Base-by-base conservation (phyloP, 2,797 vertebrate species). In the Poeciliopsis infans region DNA sequence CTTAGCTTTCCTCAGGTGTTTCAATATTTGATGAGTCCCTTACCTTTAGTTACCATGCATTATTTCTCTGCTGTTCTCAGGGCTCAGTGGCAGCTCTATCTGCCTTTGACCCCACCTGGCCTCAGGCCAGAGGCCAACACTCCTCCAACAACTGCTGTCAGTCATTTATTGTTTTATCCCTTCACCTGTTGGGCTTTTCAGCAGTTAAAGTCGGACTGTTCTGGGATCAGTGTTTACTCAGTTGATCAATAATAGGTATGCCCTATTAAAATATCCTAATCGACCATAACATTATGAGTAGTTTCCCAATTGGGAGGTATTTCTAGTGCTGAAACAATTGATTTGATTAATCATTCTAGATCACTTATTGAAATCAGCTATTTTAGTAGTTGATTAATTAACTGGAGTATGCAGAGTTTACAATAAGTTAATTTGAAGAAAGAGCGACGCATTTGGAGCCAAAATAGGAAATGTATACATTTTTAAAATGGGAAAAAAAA, bases 11-110 rank as follows among this genome's bases (percentile, higher is more conserved):
- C 90, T 88, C 93, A 90, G 80, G 79, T 59, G 74, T 93, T 89
- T 96, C 92, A 96, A 96, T 96, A 94, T 96, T 96, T 96, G 84
- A 96, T 96, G 93, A 93, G 84, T 84, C 79, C 79, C 92, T 94
- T 96, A 95, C 95, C 96, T 96, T 96, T 96, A 95, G 96, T 96
- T 96, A 96, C 96, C 96, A 96, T 96, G 96, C 95, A 96, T 96
- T 96, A 96, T 96, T 96, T 95, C 95, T 95, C 88, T 93, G 85
- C 88, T 92, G 90, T 90, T 91, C 91, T 94, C 91, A 89, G 91
- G 90, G 81, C 93, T 93, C 91, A 88, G 78, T 93, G 89, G 81
- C 83, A 90, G 84, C 83, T 91, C 90, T 92, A 84, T 88, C 86
- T 88, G 72, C 77, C 86, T 86, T 87, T 88, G 88, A 93, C 90